phyloP scores from a whole-genome alignment of 2,888 invertebrate species.

The Conomelus anceps region DNA sequence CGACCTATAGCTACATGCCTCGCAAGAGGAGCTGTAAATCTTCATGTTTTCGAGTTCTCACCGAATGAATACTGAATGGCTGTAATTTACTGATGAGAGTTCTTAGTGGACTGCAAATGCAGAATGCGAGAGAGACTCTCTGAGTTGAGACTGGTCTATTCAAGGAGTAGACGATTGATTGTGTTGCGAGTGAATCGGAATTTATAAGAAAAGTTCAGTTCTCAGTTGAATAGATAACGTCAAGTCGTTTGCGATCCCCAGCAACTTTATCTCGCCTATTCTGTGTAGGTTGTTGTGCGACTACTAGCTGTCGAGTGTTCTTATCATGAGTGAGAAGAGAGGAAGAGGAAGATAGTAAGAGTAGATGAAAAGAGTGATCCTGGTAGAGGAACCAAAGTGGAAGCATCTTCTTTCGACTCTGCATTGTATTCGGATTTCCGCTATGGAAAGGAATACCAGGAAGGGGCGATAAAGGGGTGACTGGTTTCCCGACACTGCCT shows the following conservation, averaged over 20 bases:
- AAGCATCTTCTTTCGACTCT: not conserved
- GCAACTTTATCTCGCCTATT: not conserved
- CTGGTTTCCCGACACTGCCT: not conserved
- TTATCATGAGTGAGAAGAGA: too few relatives aligned
- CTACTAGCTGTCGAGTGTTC: not conserved
- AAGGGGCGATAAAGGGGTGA: not conserved
- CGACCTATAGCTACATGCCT: not conserved
- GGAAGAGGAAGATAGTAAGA: not conserved
- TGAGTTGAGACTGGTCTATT: not conserved
- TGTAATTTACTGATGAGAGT: not conserved
- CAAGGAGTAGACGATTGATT: not conserved
- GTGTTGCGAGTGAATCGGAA: not conserved
- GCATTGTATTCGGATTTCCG: not conserved
- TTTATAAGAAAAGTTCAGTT: not conserved
- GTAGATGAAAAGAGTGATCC: not conserved
- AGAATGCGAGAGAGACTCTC: not conserved
- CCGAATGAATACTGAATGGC: not conserved
- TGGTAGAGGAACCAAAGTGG: not conserved
- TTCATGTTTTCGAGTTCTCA: not conserved
- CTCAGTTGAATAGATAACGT: not conserved
- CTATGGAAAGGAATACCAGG: not conserved
- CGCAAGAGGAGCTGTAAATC: not conserved
- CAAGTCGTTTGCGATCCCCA: not conserved
- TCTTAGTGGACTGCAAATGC: not conserved
- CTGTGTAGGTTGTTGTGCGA: not conserved